Evolutionary conservation across 2,797 vertebrate species (phyloP).

Genomic region (Lepilemur septentrionalis): DNA sequence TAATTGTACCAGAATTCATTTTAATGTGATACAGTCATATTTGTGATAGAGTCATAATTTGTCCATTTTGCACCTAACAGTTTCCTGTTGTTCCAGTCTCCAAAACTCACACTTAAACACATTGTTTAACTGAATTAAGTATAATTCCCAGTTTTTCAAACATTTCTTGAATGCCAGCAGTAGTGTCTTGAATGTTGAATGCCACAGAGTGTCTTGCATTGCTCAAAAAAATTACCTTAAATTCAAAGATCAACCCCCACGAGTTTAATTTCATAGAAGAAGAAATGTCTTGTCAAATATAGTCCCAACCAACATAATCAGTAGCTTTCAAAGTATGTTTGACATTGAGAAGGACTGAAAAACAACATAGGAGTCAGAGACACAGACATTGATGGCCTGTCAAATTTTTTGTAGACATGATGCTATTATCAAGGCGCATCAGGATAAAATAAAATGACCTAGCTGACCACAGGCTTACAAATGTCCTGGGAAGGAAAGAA

Average conservation of each 20-base stretch:
- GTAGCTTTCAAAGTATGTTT: conserved; percentile 91
- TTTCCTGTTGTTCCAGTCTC: conserved; percentile 57
- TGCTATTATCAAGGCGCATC: conserved; percentile 89
- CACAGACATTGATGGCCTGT: conserved; percentile 86
- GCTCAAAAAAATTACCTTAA: conserved; percentile 90
- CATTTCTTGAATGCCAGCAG: not conserved
- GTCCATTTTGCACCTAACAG: not conserved
- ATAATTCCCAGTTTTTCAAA: conserved; percentile 14
- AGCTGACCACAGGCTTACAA: conserved; percentile 87
- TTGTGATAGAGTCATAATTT: fast-evolving
- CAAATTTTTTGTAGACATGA: conserved; percentile 87
- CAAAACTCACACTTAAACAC: not conserved
- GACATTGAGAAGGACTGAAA: conserved; percentile 90
- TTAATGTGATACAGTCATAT: not conserved
- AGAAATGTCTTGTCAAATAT: conserved; percentile 92
- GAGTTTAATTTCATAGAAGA: conserved; percentile 96
- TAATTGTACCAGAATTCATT: not conserved
- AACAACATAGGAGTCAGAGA: conserved; percentile 83
- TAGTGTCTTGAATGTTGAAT: not conserved
- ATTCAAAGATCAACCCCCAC: conserved; percentile 88
- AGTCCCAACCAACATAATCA: conserved; percentile 91
- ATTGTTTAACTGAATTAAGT: conserved; percentile 84
- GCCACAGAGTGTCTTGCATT: conserved; percentile 85
- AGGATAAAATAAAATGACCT: conserved; percentile 91
- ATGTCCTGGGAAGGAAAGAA: conserved; percentile 88